These are phyloP conservation scores for Melanotaenia duboulayi DNA, from an alignment of 2,113 vertebrate species.

Conservation along the genomic window DNA sequence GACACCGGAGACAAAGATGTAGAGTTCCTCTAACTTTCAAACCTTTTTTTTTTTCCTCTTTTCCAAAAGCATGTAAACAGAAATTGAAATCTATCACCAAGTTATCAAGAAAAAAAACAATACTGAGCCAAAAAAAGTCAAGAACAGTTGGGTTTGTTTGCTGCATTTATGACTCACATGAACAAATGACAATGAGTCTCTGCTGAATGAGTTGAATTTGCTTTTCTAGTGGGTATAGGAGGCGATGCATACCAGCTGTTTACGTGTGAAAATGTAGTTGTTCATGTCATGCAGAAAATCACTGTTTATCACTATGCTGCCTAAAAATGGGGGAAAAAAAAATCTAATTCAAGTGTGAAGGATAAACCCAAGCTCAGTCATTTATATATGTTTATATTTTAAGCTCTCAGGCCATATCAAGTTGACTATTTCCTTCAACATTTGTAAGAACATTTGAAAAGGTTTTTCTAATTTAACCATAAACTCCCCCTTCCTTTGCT, in stretches of 20 bases:
- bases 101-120: not conserved
- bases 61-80: constrained; percentile 6
- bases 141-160: not conserved
- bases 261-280: not conserved
- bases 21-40: constrained; percentile 28
- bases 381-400: not conserved
- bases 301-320: too few species aligned
- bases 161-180: not conserved
- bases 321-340: too few species aligned
- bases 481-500: not conserved
- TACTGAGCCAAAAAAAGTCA: not conserved
- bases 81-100: constrained; percentile 19
- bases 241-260: not conserved
- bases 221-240: not conserved
- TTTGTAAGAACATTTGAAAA: not conserved
- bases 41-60: not conserved
- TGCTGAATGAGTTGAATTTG: not conserved
- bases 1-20: constrained; percentile 55
- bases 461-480: not conserved
- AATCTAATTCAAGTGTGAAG: not conserved
- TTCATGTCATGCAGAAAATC: too few species aligned
- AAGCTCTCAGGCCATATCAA: not conserved
- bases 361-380: not conserved
- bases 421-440: not conserved
- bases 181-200: not conserved